A percentile compares a stretch with the other conserved stretches of the same genome.
These are phyloP conservation scores for Shargacucullia verbasci DNA, from an alignment of 2,888 invertebrate genomes.

Conservation along the genomic window DNA sequence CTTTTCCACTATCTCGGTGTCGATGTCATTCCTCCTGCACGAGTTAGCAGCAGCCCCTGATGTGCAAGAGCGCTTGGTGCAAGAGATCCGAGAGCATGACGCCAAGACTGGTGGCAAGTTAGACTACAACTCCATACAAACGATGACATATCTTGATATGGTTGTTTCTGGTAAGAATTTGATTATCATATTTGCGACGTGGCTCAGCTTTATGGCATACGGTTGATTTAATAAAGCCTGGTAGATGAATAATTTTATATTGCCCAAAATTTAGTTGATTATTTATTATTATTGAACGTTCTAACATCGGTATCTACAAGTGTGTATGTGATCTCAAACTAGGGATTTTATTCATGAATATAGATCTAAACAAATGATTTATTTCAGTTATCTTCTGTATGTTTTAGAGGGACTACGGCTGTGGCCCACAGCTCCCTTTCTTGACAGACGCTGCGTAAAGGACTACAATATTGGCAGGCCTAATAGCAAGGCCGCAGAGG, in stretches of 20 bases:
- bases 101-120: conserved; percentile 73
- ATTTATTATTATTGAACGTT: no score
- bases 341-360: no score
- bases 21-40: conserved; percentile 84
- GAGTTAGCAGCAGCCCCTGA: conserved; percentile 89
- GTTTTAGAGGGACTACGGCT: conserved; percentile 74
- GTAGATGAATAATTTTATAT: no score
- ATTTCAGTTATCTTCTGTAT: no score
- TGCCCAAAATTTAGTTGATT: no score
- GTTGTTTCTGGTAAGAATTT: conserved; percentile 83
- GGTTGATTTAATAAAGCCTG: no score
- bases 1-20: conserved; percentile 81
- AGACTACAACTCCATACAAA: conserved; percentile 82
- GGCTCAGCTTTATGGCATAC: no score
- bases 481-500: conserved; percentile 58
- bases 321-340: no score
- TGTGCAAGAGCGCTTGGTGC: conserved; percentile 84
- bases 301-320: no score
- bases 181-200: no score
- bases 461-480: conserved; percentile 80
- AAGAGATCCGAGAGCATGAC: conserved; percentile 86
- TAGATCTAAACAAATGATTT: no score
- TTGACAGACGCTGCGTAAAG: conserved; percentile 84
- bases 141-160: conserved; percentile 90
- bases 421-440: conserved; percentile 78